These are phyloP conservation scores for Sphenodon punctatus DNA, from an alignment of 2,797 vertebrate genomes.

Conservation along the genomic window DNA sequence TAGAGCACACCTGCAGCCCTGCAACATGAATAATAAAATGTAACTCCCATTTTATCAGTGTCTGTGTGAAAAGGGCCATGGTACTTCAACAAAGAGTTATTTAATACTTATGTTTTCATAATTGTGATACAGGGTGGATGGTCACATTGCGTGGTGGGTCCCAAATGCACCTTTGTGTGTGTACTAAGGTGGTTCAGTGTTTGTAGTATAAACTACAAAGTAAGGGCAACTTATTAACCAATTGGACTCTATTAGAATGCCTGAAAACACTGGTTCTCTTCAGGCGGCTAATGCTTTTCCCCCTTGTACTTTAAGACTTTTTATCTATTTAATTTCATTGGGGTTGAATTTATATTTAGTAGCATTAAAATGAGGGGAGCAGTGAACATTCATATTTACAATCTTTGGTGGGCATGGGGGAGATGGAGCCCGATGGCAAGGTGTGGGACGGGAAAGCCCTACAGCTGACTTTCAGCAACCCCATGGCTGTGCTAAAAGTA, in stretches of 20 bases:
- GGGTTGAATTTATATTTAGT: conserved; percentile 54
- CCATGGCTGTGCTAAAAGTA: too few species aligned
- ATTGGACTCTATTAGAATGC: too few species aligned
- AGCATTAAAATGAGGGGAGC: conserved; percentile 65
- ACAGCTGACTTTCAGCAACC: too few species aligned
- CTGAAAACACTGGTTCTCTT: conserved; percentile 28
- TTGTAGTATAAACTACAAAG: not conserved
- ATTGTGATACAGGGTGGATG: not conserved
- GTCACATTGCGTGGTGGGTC: not conserved
- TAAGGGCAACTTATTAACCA: too few species aligned
- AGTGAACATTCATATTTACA: too few species aligned
- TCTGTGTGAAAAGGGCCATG: too few species aligned
- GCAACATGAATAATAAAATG: too few species aligned
- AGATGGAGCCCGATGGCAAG: too few species aligned
- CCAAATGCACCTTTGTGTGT: conserved; percentile 10
- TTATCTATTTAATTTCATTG: conserved; percentile 43
- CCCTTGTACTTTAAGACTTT: conserved; percentile 67
- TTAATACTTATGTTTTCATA: not conserved
- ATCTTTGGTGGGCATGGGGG: too few species aligned
- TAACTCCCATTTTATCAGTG: too few species aligned
- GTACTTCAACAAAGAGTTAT: not conserved
- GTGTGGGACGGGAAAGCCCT: too few species aligned
- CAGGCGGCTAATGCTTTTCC: not conserved
- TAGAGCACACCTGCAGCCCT: too few species aligned
- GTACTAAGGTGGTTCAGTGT: conserved; percentile 29